Evolutionary conservation across 2,797 vertebrate species (phyloP), one percentile per base, ranked within the genome.

Genomic region (Tenualosa thibaudeaui): DNA sequence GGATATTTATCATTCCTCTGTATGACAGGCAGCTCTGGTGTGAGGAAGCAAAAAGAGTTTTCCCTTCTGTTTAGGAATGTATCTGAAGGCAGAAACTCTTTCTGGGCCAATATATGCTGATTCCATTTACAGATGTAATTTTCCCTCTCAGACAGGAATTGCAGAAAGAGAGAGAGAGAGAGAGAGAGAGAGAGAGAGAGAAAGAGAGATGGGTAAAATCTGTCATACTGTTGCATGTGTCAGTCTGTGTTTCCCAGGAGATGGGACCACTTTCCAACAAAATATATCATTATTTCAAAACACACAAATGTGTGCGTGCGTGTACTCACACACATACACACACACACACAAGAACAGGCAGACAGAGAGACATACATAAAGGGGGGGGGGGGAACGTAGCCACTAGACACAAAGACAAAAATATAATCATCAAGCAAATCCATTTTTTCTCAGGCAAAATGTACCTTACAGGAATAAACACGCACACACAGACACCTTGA

Each of bases 261-360:
- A 91, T 87, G 54, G 83, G 82, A 88, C 89, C 90, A 90, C 89
- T 87, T 84, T 90, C 24, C 88, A 12, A 75, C 90, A 93, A 93
- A 93, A 93, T 91, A 93, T 92, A 91, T 92, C 93, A 93, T 93
- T 92, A 92, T 92, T 90, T 87, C 88, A 58, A 17, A 17, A 75
- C 37, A 75, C 68, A 68, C 51, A 46, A 46, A 46, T 46, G 46
- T 3, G 46, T 7, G 31, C 10, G 9, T 24, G 8, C 81, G 4
- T 17, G 43, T 15, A 31, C 24, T 37, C 62, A 37, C 62, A 75
- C 31, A 68, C 40, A 65, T 37, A 83, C 22, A 83, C 17, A 58
- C 81, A 56, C 17, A 26, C 6, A 46, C 24, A 71, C 24, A 65
- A 9, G 10, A 12, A 31, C 9, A 31, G 24, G n/a, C 24, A 65